Evolutionary conservation across 2,113 vertebrate genomes (phyloP).

Genomic region (Myotis davidii): DNA sequence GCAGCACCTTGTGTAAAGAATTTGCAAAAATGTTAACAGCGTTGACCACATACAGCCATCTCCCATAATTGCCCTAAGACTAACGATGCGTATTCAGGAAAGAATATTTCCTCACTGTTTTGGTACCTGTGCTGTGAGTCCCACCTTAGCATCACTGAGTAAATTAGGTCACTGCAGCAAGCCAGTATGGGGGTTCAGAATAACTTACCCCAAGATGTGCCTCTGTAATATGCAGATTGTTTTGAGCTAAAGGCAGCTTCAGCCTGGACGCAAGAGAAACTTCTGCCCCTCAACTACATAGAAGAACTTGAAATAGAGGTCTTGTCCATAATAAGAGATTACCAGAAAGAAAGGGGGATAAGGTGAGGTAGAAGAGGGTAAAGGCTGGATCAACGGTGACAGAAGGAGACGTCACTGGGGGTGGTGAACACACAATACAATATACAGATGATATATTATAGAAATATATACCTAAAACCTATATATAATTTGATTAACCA

Average conservation of each 20-base stretch:
- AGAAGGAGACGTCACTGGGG: too few species aligned
- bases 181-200: not conserved
- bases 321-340: too few species aligned
- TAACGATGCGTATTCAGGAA: not conserved
- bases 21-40: not conserved
- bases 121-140: not conserved
- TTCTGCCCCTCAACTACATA: not conserved
- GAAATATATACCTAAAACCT: not conserved
- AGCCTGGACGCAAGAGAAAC: not conserved
- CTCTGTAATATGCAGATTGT: not conserved
- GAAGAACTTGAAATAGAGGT: not conserved
- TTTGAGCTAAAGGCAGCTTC: not conserved
- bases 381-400: too few species aligned
- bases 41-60: not conserved
- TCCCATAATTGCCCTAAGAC: not conserved
- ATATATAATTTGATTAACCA: not conserved
- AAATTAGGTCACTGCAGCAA: not conserved
- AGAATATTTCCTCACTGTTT: not conserved
- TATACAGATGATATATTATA: not conserved
- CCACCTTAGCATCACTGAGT: not conserved
- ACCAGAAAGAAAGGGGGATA: too few species aligned
- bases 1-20: not conserved
- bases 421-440: too few species aligned
- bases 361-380: not conserved
- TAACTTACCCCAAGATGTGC: not conserved